Percentiles rank a stretch among this genome's conserved stretches.
phyloP scores from a whole-genome alignment of 2,113 vertebrate genomes.

The Catharus fuscescens region DNA sequence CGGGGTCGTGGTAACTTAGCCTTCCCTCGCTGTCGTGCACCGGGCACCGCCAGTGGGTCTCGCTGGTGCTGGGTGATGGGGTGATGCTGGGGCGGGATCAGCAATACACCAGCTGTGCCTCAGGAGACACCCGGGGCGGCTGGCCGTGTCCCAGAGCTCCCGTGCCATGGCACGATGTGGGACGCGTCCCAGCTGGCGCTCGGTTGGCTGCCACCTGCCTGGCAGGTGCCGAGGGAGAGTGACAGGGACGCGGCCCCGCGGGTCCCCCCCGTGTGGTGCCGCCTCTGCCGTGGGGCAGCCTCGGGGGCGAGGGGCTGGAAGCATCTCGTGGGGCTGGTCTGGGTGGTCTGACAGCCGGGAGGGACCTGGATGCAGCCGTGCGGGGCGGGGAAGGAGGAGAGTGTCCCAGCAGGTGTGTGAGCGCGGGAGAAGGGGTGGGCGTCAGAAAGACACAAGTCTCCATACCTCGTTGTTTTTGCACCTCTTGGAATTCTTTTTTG shows the following conservation, averaged over 20 bases:
- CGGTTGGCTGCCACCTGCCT: not conserved
- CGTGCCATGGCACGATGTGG: fast-evolving
- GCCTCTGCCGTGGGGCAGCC: not conserved
- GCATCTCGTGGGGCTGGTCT: not conserved
- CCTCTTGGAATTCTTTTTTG: not conserved
- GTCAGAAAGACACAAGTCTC: not conserved
- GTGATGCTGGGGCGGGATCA: not conserved
- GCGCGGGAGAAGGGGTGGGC: not conserved
- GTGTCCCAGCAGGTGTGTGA: not conserved
- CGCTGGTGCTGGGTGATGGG: not conserved
- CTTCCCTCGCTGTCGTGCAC: not conserved
- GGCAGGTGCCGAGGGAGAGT: not conserved
- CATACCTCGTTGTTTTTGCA: not conserved
- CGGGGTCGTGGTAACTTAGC: not conserved
- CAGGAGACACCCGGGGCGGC: not conserved
- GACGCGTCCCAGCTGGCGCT: not conserved
- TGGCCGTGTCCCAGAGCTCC: not conserved
- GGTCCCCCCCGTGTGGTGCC: not conserved
- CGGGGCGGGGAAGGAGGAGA: not conserved
- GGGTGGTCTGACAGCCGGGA: not conserved
- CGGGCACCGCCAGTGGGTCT: not conserved
- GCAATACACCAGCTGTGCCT: fast-evolving
- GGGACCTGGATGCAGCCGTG: fast-evolving
- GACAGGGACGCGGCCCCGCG: not conserved
- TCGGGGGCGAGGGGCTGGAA: not conserved